These are phyloP conservation scores for Nannoperca australis DNA, from an alignment of 2,797 vertebrate genomes.

Conservation along the genomic window DNA sequence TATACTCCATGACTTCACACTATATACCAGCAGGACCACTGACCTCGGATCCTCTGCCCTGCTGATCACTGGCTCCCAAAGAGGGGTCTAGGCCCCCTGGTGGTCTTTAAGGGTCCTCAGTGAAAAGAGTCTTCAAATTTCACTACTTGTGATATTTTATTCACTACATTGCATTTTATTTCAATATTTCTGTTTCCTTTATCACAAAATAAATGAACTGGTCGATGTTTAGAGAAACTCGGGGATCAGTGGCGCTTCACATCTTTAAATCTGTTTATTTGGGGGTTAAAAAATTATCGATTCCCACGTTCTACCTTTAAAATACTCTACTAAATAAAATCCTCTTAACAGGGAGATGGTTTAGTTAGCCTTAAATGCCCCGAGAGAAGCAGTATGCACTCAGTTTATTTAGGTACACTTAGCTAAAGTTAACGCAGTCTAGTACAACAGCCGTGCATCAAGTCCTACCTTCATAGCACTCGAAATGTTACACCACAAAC, in stretches of 20 bases:
- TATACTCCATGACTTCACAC: slow-evolving; percentile 22
- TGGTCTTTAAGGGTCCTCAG: slow-evolving; percentile 15
- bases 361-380: not conserved
- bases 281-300: no score
- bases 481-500: no score
- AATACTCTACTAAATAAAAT: not conserved
- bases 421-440: not conserved
- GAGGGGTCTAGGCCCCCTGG: slow-evolving; percentile 6
- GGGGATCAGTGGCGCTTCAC: not conserved
- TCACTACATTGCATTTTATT: not conserved
- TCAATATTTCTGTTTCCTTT: not conserved
- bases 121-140: not conserved
- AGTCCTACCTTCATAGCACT: not conserved
- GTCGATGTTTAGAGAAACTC: not conserved
- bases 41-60: slow-evolving; percentile 7
- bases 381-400: not conserved
- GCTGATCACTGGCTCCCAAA: not conserved
- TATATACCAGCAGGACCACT: slow-evolving; percentile 14
- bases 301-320: not conserved
- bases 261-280: not conserved
- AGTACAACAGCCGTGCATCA: not conserved
- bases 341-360: no score
- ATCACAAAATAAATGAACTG: not conserved
- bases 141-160: not conserved
- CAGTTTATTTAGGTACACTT: not conserved